Evolutionary conservation across 2,888 invertebrate species (phyloP).

Genomic region (Apodemia duryi): DNA sequence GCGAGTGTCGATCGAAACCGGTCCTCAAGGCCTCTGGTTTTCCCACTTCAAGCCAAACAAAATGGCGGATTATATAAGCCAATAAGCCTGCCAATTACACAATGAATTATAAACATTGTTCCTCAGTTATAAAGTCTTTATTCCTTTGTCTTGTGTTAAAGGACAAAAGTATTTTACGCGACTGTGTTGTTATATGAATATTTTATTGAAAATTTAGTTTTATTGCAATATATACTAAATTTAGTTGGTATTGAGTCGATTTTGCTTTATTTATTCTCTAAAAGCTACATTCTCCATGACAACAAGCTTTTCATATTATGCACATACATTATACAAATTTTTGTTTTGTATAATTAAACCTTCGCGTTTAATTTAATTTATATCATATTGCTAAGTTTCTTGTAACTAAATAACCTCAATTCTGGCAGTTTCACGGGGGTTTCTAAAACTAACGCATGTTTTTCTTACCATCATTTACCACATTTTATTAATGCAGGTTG

Average conservation of each 20-base stretch:
- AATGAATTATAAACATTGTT: slow-evolving; percentile 21
- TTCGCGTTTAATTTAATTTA: background rate
- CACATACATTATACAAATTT: background rate
- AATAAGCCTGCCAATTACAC: slow-evolving; percentile 14
- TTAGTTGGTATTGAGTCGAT: slow-evolving; percentile 2
- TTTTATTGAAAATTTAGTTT: slow-evolving; percentile 8
- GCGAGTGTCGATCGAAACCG: slow-evolving; percentile 50
- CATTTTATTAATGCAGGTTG: no score
- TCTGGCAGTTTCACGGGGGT: no score
- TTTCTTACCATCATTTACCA: no score
- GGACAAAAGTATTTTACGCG: slow-evolving; percentile 6
- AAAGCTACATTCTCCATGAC: slow-evolving; percentile 7
- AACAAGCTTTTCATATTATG: background rate
- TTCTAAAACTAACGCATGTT: no score
- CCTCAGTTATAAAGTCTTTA: background rate
- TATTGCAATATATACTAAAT: slow-evolving; percentile 8
- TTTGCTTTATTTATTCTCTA: background rate
- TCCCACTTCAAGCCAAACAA: slow-evolving; percentile 52
- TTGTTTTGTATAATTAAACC: background rate
- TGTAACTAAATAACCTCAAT: background rate
- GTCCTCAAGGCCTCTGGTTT: slow-evolving; percentile 72
- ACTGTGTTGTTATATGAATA: slow-evolving; percentile 15
- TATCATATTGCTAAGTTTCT: background rate
- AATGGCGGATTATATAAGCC: slow-evolving; percentile 45
- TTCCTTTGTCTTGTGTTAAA: background rate